Conservation (phyloP, 2,888 invertebrate species). For the Lithosia quadra region DNA sequence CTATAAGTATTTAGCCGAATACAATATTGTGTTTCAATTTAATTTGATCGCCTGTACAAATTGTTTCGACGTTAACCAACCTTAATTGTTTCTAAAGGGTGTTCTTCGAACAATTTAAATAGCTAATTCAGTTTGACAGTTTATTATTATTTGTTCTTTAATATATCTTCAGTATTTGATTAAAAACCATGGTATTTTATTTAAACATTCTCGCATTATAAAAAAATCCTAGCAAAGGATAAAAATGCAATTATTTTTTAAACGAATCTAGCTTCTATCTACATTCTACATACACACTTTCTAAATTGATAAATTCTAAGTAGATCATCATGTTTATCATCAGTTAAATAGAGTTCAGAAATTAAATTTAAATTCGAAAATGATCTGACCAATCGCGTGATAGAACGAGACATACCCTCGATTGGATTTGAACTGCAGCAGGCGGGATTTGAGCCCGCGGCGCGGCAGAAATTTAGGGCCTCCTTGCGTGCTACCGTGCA, state of each 20-base stretch:
- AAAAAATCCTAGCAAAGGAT: no score
- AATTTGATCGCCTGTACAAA: no score
- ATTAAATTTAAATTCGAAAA: slow-evolving; percentile 22
- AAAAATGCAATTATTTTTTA: not conserved
- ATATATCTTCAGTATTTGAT: not conserved
- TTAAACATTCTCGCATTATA: no score
- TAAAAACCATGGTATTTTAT: not conserved
- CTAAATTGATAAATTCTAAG: slow-evolving; percentile 5
- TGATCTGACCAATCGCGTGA: slow-evolving; percentile 76
- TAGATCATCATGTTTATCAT: not conserved
- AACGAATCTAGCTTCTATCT: not conserved
- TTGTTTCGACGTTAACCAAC: not conserved
- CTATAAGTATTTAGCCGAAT: not conserved
- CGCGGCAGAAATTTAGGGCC: slow-evolving; percentile 96
- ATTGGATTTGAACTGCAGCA: slow-evolving; percentile 96
- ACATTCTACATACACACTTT: not conserved
- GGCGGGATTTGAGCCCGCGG: slow-evolving; percentile 95
- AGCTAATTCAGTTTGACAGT: not conserved
- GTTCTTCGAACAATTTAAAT: not conserved
- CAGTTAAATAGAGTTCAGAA: slow-evolving; percentile 10
- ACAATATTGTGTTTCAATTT: not conserved
- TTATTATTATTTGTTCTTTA: no score
- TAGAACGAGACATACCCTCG: slow-evolving; percentile 91
- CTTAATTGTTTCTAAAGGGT: not conserved
- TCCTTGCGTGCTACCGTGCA: slow-evolving; percentile 87